A percentile compares a stretch with the other conserved stretches of the same genome.
These are phyloP conservation scores for Cheilosia soror DNA, from an alignment of 2,888 invertebrate species.

Conservation along the genomic window DNA sequence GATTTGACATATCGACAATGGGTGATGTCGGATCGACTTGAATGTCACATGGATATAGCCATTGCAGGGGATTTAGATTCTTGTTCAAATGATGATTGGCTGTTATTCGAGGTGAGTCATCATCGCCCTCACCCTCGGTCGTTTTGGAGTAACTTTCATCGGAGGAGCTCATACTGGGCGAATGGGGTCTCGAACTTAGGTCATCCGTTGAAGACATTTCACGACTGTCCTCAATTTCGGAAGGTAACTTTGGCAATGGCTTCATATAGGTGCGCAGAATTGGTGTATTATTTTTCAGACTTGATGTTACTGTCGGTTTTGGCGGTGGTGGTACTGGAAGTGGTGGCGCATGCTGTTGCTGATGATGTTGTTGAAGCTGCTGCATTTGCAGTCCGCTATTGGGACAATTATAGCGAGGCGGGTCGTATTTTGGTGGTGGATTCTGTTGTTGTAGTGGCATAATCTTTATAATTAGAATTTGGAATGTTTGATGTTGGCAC, in stretches of 20 bases:
- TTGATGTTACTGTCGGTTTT: conserved; percentile 77
- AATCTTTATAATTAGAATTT: conserved; percentile 77
- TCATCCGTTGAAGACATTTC: conserved; percentile 91
- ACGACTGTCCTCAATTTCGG: conserved; percentile 83
- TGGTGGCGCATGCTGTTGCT: conserved; percentile 79
- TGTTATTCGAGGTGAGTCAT: conserved; percentile 81
- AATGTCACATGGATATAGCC: conserved; percentile 87
- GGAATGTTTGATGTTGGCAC: conserved; percentile 34
- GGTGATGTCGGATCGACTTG: conserved; percentile 85
- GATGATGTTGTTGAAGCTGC: conserved; percentile 79
- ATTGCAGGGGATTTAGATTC: conserved; percentile 85
- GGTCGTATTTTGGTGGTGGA: conserved; percentile 83
- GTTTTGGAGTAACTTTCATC: conserved; percentile 94
- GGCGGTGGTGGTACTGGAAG: conserved; percentile 83
- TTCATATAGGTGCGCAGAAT: conserved; percentile 85
- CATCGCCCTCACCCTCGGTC: conserved; percentile 87
- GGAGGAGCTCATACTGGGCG: conserved; percentile 92
- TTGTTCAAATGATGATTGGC: conserved; percentile 78
- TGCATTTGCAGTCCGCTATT: conserved; percentile 81
- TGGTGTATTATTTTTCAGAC: conserved; percentile 80
- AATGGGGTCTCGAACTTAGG: conserved; percentile 91
- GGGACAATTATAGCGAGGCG: conserved; percentile 83
- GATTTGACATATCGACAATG: conserved; percentile 81
- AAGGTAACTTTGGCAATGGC: conserved; percentile 86
- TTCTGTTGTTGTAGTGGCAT: conserved; percentile 81